Conservation (phyloP, 2,113 vertebrate species). For the Pelmatolapia mariae region DNA sequence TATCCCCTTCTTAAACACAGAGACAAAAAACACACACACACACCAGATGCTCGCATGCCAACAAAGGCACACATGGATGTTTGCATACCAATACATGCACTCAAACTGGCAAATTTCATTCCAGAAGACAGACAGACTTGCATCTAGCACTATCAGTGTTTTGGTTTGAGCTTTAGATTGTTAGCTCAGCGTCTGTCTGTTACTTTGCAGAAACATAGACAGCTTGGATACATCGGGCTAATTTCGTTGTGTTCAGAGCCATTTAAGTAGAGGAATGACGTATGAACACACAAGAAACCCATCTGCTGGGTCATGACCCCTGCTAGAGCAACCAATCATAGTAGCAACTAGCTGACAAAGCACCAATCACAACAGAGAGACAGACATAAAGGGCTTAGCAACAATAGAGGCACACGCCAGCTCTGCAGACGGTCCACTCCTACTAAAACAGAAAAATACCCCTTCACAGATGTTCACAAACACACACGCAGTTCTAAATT, state of each 20-base stretch:
- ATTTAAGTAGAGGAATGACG: slow-evolving; percentile 38
- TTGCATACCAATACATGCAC: slow-evolving; percentile 50
- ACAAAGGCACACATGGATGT: slow-evolving; percentile 24
- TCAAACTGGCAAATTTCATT: not conserved
- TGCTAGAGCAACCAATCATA: slow-evolving; percentile 37
- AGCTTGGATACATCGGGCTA: not conserved
- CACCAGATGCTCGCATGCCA: slow-evolving; percentile 46
- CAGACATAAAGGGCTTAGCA: slow-evolving; percentile 19
- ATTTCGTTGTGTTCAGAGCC: not conserved
- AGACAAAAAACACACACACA: slow-evolving; percentile 8
- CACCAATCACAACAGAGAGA: slow-evolving; percentile 46
- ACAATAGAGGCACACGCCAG: slow-evolving; percentile 62
- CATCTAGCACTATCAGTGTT: not conserved
- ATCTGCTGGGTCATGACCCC: slow-evolving; percentile 70
- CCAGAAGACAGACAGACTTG: not conserved
- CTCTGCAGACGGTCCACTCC: slow-evolving; percentile 21
- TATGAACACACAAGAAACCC: slow-evolving; percentile 41
- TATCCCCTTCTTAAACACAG: not conserved
- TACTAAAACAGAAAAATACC: not conserved
- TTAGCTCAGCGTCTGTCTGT: not conserved
- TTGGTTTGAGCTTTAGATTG: not conserved
- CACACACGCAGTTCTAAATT: not conserved
- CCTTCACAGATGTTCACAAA: slow-evolving; percentile 33
- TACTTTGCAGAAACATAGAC: not conserved
- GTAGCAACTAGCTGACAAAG: slow-evolving; percentile 37